phyloP scores from a whole-genome alignment of 2,888 invertebrate species.

The Punctoribates punctum region DNA sequence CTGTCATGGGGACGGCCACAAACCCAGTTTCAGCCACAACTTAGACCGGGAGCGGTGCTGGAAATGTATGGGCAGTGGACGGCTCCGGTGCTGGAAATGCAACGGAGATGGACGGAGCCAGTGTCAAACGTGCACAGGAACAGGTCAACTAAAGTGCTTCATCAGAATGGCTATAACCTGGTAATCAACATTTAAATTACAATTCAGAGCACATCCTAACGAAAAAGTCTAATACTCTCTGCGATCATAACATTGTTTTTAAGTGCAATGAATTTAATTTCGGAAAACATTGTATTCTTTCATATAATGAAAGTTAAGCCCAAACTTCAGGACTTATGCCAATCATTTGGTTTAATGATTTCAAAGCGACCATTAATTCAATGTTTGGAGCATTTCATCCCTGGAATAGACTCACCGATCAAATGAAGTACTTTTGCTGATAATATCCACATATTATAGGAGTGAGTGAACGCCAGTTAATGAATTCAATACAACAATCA shows the following conservation, averaged over 20 bases:
- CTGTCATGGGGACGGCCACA: slow-evolving; percentile 49
- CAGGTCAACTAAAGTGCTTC: slow-evolving; percentile 56
- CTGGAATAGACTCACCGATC: neutral
- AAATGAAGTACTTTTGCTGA: neutral
- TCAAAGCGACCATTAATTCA: slow-evolving; percentile 6
- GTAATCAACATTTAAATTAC: slow-evolving; percentile 45
- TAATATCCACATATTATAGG: no score
- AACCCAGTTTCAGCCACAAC: slow-evolving; percentile 44
- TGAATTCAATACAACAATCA: no score
- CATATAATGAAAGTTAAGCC: neutral
- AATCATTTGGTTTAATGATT: slow-evolving; percentile 25
- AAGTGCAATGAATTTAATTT: neutral
- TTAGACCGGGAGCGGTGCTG: slow-evolving; percentile 52
- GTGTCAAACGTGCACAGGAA: slow-evolving; percentile 56
- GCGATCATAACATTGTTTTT: neutral
- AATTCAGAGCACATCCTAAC: slow-evolving; percentile 12
- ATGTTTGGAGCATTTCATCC: neutral
- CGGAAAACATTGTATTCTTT: neutral
- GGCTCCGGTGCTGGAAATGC: slow-evolving; percentile 54
- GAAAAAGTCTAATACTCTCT: neutral
- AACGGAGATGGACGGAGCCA: slow-evolving; percentile 55
- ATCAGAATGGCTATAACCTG: slow-evolving; percentile 52
- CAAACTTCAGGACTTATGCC: neutral
- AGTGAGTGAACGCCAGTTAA: no score
- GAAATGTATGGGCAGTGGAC: slow-evolving; percentile 57